Base-by-base conservation (phyloP, 2,113 vertebrate genomes). In the Madoqua kirkii region DNA sequence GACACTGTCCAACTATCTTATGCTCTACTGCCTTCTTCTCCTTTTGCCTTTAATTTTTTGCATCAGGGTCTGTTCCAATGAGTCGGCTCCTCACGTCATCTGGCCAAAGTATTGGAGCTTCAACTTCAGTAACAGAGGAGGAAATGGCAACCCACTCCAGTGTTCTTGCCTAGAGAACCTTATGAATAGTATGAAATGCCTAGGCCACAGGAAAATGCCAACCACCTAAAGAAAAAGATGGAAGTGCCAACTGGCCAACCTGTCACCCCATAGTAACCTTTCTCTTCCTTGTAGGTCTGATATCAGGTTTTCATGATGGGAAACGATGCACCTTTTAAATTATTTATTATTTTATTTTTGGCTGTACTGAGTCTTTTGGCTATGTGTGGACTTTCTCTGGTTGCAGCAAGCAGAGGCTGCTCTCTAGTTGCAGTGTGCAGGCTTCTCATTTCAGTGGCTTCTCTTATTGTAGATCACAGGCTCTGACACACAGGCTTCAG, bases 61-160 rank as follows among this genome's bases (percentile, higher is more conserved):
- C 36, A 43, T 25, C 19, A 74, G 36, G 21, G 36, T 43, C 23
- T 74, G 10, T 43, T 76, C 36, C 71, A 14, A 1, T 76, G 71
- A 76, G 71, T 76, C 0, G 0, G 6, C 21, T 27, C 6, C 3
- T 76, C 23, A 43, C 12, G 3, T 76, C 36, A 43, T 23, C 36
- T 74, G 36, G 71, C 36, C 12, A 74, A 25, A 74, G 21, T 74
- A 43, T 14, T 74, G 36, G 36, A 74, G 36, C 71, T 74, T 74
- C 36, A 14, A 3, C 36, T 40, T 74, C 36, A 4, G 21, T 43
- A 43, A 74, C 36, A 43, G 71, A 74, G 36, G 21, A 40, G 36
- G 71, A 74, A 43, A 74, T 43, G 71, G 71, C 71, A 74, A 43
- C n/a, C 36, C 19, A 67, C 64, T n/a, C 33, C 33, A 67, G 33